phyloP scores from a whole-genome alignment of 2,113 vertebrate species.

The Alouatta palliata region DNA sequence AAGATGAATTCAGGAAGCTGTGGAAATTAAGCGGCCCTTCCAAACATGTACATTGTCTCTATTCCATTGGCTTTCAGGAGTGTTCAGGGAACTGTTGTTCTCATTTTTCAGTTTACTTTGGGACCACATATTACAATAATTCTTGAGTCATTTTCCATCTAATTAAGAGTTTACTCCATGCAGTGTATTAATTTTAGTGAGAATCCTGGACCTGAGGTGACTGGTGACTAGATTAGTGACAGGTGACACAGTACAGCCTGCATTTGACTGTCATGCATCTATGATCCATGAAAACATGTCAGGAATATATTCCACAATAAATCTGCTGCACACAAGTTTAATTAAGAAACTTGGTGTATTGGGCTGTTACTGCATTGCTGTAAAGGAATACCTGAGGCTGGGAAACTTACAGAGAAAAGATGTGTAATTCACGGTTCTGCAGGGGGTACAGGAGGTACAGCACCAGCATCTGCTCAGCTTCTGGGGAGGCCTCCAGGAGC shows the following conservation, averaged over 20 bases:
- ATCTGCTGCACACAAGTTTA: background rate
- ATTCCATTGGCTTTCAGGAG: fast-evolving
- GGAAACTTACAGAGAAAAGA: too few species aligned
- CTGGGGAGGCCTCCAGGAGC: too few species aligned
- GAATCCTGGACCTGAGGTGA: background rate
- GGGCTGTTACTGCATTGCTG: too few species aligned
- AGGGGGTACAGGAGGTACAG: too few species aligned
- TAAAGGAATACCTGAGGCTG: too few species aligned
- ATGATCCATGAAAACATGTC: background rate
- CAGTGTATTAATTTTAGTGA: background rate
- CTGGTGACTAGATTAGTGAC: background rate
- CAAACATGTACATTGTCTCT: background rate
- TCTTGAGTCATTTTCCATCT: background rate
- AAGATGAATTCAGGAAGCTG: background rate
- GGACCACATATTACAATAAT: fast-evolving
- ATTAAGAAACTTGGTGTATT: background rate
- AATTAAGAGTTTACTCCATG: background rate
- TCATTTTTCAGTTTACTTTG: background rate
- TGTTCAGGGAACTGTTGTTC: too few species aligned
- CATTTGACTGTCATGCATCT: background rate
- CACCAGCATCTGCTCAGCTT: too few species aligned
- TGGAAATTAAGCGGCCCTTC: background rate
- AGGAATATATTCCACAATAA: background rate
- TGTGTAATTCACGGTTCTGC: too few species aligned
- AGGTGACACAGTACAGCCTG: fast-evolving